These are phyloP conservation scores for Mustela erminea DNA, from an alignment of 2,797 vertebrate species.

Conservation along the genomic window DNA sequence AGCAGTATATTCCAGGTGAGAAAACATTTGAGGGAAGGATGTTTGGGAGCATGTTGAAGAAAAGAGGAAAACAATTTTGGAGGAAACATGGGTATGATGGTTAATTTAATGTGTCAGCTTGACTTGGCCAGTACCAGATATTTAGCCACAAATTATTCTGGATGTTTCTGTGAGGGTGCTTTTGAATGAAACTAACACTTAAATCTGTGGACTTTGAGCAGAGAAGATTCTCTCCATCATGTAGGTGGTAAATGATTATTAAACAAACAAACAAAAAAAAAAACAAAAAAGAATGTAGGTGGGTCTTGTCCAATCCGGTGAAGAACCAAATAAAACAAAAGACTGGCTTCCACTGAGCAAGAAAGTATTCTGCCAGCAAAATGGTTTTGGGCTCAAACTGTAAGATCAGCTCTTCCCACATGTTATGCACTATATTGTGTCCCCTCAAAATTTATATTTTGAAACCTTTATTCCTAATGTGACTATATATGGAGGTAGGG, in stretches of 20 bases:
- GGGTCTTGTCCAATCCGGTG: neutral
- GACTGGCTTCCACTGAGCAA: neutral
- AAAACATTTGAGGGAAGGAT: neutral
- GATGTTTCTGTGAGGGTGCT: neutral
- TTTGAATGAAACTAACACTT: neutral
- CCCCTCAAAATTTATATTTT: neutral
- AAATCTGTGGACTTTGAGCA: neutral
- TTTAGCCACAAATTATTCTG: neutral
- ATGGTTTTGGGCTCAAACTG: neutral
- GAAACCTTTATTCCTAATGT: neutral
- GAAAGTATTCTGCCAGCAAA: neutral
- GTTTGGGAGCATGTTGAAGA: neutral
- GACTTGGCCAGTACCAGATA: neutral
- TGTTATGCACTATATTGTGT: neutral
- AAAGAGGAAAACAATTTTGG: neutral
- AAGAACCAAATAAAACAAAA: neutral
- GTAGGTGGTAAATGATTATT: neutral
- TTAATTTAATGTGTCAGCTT: neutral
- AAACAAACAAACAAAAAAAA: too few species aligned
- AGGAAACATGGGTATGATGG: neutral
- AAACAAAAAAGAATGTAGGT: neutral
- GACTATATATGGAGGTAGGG: neutral
- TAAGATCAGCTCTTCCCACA: neutral
- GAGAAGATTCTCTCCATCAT: neutral
- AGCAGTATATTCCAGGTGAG: neutral